Evolutionary conservation across 2,113 vertebrate genomes (phyloP), one percentile per base, ranked within the genome.

Genomic region (Pseudonaja textilis): DNA sequence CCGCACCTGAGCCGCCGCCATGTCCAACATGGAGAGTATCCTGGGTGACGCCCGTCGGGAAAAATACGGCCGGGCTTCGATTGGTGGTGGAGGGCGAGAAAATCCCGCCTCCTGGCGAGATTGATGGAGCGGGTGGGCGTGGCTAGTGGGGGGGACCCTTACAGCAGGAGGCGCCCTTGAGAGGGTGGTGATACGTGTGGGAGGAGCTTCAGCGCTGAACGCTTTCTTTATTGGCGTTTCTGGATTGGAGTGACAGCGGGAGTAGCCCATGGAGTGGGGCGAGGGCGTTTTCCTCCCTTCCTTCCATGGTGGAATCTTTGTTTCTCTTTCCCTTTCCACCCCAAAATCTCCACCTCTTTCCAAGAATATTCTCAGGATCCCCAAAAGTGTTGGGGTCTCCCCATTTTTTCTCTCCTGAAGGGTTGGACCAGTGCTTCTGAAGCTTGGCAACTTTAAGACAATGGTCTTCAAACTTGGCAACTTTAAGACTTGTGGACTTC

Each of bases 21-120:
- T 98, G 97, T 96, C 96, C 25, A 95, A n/a, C 85, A 97, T 98
- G 97, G 98, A 98, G 12, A 98, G 98, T 98, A 98, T 98, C 98
- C 97, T 98, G 97, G 3, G 55, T 85, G 87, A 6, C n/a, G 3
- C 4, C 18, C 18, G 16, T 45, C 1, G 55, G 10, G 23, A 50
- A n/a, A 50, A 14, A 8, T 1, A 42, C 34, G 87, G 1, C 1
- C 3, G 16, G 34, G 39, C 47, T 5, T 39, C 34, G 34, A 81
- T 81, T 81, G 55, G 59, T 25, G 1, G 55, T 20, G 8, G 23
- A 1, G 23, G 18, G 45, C 42, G 9, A 26, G 23, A 23, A 86
- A 26, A 26, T 47, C 85, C 85, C 85, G 85, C 42, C 85, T 14
- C 85, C 22, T 26, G 85, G 22, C 85, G 74, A 52, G 25, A 87